Evolutionary conservation across 2,113 vertebrate species (phyloP).

Genomic region (Corythornis madagascariensis): DNA sequence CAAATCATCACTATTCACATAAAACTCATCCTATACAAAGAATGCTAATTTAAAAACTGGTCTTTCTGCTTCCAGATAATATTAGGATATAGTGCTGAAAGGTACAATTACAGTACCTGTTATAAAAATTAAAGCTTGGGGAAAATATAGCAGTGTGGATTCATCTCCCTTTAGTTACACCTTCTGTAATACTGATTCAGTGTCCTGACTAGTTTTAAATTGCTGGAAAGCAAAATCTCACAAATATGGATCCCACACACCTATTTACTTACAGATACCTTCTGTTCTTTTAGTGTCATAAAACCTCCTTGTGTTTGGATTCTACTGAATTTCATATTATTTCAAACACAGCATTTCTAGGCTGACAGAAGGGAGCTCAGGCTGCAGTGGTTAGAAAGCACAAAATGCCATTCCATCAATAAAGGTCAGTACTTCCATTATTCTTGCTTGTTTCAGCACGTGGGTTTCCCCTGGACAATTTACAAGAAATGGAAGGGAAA

Average conservation of each 20-base stretch:
- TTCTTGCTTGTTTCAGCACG: slow-evolving; percentile 22
- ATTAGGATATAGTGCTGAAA: background rate
- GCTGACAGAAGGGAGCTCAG: background rate
- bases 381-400: background rate
- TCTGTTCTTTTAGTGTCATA: background rate
- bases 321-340: background rate
- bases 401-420: background rate
- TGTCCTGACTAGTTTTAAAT: background rate
- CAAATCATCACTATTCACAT: background rate
- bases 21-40: background rate
- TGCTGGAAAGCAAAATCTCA: background rate
- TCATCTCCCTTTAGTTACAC: background rate
- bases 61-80: background rate
- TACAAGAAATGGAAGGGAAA: slow-evolving; percentile 52
- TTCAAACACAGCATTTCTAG: background rate
- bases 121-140: background rate
- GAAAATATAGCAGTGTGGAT: background rate
- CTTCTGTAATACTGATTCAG: background rate
- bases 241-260: background rate
- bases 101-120: background rate
- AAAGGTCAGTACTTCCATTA: slow-evolving; percentile 37
- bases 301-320: background rate
- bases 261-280: background rate
- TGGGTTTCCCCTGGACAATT: background rate
- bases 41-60: background rate